Conservation (phyloP, 2,113 vertebrate species). For the Anthoscopus minutus region DNA sequence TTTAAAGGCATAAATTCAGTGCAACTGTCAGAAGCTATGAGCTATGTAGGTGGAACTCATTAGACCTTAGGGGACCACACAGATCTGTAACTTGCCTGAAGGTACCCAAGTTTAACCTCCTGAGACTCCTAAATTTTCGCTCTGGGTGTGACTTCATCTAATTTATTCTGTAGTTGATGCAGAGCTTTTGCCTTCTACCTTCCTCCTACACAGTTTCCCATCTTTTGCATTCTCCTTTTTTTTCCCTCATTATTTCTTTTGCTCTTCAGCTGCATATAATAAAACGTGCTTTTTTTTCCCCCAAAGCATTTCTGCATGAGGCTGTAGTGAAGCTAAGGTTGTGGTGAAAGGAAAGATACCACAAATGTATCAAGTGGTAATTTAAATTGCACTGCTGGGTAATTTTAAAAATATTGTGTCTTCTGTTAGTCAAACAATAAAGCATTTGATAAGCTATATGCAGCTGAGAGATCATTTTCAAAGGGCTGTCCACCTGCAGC, state of each 20-base stretch:
- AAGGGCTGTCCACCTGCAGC: not conserved
- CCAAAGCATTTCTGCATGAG: not conserved
- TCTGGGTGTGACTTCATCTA: not conserved
- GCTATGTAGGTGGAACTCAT: not conserved
- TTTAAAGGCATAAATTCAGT: not conserved
- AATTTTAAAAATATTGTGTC: not conserved
- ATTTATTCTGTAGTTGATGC: not conserved
- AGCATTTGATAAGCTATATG: not conserved
- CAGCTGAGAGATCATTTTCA: not conserved
- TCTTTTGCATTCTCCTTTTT: not conserved
- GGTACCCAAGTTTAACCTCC: not conserved
- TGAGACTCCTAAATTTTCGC: not conserved
- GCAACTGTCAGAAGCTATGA: not conserved
- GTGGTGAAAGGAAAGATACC: not conserved
- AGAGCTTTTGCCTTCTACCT: not conserved
- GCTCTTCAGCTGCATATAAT: not conserved
- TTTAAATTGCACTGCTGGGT: not conserved
- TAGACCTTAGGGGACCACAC: not conserved
- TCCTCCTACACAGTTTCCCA: not conserved
- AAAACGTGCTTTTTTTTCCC: not conserved
- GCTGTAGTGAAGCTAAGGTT: not conserved
- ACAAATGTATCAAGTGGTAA: not conserved
- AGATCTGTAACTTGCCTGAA: not conserved
- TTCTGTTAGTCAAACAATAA: not conserved
- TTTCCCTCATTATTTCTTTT: not conserved